phyloP scores from a whole-genome alignment of 2,888 invertebrate genomes.

The Scaptodrosophila latifasciaeformis region DNA sequence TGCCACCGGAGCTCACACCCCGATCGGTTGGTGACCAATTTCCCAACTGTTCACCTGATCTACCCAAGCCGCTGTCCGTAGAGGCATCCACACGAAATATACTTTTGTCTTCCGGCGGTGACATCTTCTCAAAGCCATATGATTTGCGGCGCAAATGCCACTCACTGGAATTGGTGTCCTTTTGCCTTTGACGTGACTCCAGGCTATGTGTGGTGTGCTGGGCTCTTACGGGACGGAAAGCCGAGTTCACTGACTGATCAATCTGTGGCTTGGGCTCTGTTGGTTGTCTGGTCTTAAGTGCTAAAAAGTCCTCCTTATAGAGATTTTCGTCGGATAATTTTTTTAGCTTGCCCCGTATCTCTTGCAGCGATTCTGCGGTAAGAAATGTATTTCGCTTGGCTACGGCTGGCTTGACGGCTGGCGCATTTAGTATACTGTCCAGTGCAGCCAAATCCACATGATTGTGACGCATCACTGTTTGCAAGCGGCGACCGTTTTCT shows the following conservation, averaged over 20 bases:
- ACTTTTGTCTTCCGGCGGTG: constrained; percentile 70
- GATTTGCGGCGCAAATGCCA: constrained; percentile 86
- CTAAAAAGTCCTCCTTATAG: constrained; percentile 73
- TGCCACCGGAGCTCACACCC: constrained; percentile 48
- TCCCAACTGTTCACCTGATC: constrained; percentile 82
- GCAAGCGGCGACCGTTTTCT: constrained; percentile 77
- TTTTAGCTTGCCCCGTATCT: constrained; percentile 78
- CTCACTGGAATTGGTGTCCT: constrained; percentile 76
- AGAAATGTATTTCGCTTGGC: constrained; percentile 74
- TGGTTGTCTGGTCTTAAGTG: constrained; percentile 33
- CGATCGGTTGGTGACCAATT: constrained; percentile 73
- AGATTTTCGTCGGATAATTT: constrained; percentile 77
- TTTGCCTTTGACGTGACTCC: constrained; percentile 67
- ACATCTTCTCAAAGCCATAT: constrained; percentile 82
- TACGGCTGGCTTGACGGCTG: constrained; percentile 37
- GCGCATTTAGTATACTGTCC: constrained; percentile 75
- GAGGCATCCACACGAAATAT: constrained; percentile 81
- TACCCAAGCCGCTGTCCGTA: constrained; percentile 85
- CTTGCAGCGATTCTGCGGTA: constrained; percentile 79
- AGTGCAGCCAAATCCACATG: constrained; percentile 77
- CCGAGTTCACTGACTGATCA: constrained; percentile 30
- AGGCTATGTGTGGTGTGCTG: constrained; percentile 68
- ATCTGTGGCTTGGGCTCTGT: background rate
- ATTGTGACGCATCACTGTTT: constrained; percentile 77
- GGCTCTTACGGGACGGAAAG: constrained; percentile 41